These are phyloP conservation scores for Dromius quadrimaculatus DNA, from an alignment of 2,888 invertebrate species.

Conservation along the genomic window DNA sequence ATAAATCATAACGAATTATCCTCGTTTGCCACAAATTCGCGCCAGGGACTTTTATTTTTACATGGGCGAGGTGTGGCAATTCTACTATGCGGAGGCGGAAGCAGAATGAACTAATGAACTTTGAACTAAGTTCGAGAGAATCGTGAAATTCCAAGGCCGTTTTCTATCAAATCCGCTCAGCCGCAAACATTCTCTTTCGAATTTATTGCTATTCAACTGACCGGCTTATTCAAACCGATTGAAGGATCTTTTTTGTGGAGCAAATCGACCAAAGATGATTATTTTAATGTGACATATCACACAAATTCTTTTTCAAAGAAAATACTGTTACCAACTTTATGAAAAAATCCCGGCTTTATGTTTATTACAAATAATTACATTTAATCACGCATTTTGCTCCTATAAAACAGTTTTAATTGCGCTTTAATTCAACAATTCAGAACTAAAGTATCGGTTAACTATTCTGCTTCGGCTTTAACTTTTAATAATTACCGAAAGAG, in stretches of 20 bases:
- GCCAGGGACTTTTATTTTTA: neutral
- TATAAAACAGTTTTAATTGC: no score
- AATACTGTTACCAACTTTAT: no score
- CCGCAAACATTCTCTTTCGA: constrained; percentile 20
- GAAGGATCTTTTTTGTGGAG: no score
- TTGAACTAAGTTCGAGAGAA: constrained; percentile 21
- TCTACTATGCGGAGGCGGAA: neutral
- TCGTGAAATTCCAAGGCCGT: constrained; percentile 29
- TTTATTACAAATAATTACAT: no score
- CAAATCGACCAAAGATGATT: no score
- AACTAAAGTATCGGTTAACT: constrained; percentile 10
- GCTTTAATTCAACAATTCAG: neutral
- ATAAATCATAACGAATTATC: constrained; percentile 24
- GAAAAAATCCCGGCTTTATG: no score
- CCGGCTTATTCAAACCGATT: constrained; percentile 22
- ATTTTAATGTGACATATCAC: no score
- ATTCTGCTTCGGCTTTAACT: neutral
- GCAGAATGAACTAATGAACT: constrained; percentile 35
- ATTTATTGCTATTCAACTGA: constrained; percentile 21
- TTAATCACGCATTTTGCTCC: no score
- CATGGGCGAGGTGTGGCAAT: neutral
- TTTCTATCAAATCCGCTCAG: constrained; percentile 12
- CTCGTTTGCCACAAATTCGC: constrained; percentile 11
- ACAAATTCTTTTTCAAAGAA: no score
- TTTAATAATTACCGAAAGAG: constrained; percentile 24